Conservation (phyloP, 2,113 vertebrate genomes). For the Pituophis catenifer region DNA sequence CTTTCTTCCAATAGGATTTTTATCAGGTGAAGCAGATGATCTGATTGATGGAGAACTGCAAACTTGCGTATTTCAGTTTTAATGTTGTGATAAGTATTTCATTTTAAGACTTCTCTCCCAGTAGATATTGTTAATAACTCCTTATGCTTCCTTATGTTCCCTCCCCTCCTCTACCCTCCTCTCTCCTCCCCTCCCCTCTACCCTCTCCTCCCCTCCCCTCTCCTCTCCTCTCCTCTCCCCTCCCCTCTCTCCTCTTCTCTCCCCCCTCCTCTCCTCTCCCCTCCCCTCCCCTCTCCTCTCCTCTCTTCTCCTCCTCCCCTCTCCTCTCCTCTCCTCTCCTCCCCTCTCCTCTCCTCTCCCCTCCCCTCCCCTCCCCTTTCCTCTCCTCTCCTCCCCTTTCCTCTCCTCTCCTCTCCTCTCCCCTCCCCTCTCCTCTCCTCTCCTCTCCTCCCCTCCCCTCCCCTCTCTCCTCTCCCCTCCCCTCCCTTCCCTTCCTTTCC, state of each 20-base stretch:
- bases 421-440: too few relatives aligned
- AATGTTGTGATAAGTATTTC: background rate
- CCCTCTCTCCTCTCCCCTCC: too few relatives aligned
- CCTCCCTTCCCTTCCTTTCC: too few relatives aligned
- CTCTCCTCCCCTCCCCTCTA: too few relatives aligned
- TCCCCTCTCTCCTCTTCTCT: too few relatives aligned
- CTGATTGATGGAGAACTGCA: background rate
- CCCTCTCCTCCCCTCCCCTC: too few relatives aligned
- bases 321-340: too few relatives aligned
- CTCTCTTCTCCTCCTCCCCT: background rate
- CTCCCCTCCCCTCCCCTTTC: fast-evolving
- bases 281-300: too few relatives aligned
- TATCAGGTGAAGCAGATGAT: background rate
- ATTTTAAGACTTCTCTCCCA: background rate
- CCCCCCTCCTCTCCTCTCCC: fast-evolving
- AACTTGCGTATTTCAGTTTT: background rate
- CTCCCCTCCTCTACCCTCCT: too few relatives aligned
- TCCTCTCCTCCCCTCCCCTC: background rate
- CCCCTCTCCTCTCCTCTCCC: background rate
- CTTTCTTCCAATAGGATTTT: background rate
- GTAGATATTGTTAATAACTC: background rate
- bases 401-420: background rate
- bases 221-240: too few relatives aligned
- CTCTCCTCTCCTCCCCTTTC: too few relatives aligned
- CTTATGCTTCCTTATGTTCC: background rate